These are phyloP conservation scores for Adineta ricciae DNA, from an alignment of 2,888 invertebrate species.

Conservation along the genomic window DNA sequence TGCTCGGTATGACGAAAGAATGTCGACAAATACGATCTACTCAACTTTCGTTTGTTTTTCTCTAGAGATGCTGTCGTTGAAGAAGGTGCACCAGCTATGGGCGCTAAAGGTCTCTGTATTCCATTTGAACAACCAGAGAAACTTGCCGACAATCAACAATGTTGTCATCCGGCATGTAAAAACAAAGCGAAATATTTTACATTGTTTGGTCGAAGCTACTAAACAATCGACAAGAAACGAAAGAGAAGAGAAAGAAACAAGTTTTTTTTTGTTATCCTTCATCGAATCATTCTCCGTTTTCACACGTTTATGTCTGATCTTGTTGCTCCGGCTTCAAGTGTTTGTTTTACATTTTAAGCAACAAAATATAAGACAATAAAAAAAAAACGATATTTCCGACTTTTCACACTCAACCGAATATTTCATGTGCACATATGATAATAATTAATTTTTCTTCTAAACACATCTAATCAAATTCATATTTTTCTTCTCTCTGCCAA, in stretches of 20 bases:
- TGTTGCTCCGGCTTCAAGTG: background rate
- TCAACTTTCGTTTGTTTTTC: too few relatives aligned
- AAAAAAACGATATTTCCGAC: too few relatives aligned
- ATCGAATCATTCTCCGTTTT: background rate
- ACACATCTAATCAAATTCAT: background rate
- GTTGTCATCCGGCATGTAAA: slow-evolving; percentile 75
- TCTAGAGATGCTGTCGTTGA: slow-evolving; percentile 59
- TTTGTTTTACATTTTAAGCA: background rate
- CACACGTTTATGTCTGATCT: background rate
- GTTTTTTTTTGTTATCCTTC: background rate
- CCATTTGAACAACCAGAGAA: slow-evolving; percentile 72
- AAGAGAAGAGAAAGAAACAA: background rate
- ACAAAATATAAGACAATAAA: slow-evolving; percentile 2
- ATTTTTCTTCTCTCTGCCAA: background rate
- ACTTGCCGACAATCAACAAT: slow-evolving; percentile 58
- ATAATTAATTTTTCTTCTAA: background rate
- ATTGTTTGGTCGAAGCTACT: slow-evolving; percentile 91
- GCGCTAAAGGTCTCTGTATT: slow-evolving; percentile 94
- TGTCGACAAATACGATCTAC: too few relatives aligned
- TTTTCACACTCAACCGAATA: background rate
- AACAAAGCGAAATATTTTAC: slow-evolving; percentile 72
- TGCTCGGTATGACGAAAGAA: slow-evolving; percentile 67
- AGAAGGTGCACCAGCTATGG: slow-evolving; percentile 81
- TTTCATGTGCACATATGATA: background rate
- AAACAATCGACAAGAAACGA: slow-evolving; percentile 38